Evolutionary conservation across 1,140 invertebrate genomes (phyloP), one percentile per base, ranked within the genome.

Genomic region (Zaprionus nigranus): DNA sequence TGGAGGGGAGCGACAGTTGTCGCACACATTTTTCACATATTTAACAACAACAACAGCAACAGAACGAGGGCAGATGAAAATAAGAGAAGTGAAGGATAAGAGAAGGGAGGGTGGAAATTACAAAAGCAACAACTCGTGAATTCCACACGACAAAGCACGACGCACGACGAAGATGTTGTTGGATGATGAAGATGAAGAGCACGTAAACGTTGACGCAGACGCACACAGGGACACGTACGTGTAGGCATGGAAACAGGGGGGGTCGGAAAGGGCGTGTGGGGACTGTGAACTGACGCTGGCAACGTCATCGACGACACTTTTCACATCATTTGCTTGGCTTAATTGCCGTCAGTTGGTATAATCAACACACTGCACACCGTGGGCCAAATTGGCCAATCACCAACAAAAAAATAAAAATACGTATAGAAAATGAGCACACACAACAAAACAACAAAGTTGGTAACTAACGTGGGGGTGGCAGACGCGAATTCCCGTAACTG

Each of bases 11-110:
- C 58, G 70, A 68, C 83, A 87, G 82, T 87, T 87, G 84, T 87
- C 84, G 84, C 84, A 84, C 84, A 88, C 84, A 87, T 87, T 87
- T 87, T 84, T 87, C 81, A 87, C 84, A 87, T 87, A 78, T 77
- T 83, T 65, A 66, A 59, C 17, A 61, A 38, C 49, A 56, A 40
- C 63, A 54, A 54, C 53, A 46, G 22, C 56, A 40, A 65, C 17
- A 56, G 67, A 30, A 30, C 20, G 74, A 54, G 51, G 58, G 20
- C 24, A 56, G 53, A 56, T 30, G 53, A 56, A 54, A 24, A 61
- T 17, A 22, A 40, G 28, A 54, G 20, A 43, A 15, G 43, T 24
- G 30, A n/a, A n/a, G 53, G 22, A 68, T 28, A 20, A 30, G 49
- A 51, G 51, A 20, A 9, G 15, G 11, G 75, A n/a, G n/a, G n/a